phyloP scores from a whole-genome alignment of 2,113 vertebrate species.

The Poecilia latipinna region DNA sequence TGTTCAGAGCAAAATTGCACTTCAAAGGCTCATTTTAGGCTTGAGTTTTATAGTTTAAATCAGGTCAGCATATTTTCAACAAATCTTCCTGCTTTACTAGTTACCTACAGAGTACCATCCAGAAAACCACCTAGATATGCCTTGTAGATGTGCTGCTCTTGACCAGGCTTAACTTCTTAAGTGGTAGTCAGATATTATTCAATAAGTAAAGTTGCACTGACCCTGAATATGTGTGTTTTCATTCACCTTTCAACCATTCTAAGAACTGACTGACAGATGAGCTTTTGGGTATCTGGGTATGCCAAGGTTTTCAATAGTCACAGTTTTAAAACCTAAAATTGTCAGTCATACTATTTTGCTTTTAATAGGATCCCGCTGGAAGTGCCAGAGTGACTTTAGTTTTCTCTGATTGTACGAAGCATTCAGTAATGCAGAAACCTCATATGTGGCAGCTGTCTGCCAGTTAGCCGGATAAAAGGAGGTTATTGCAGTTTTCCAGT shows the following conservation, averaged over 20 bases:
- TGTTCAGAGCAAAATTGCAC: background rate
- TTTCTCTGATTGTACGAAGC: background rate
- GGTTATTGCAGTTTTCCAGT: background rate
- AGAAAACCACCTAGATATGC: background rate
- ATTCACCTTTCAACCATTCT: background rate
- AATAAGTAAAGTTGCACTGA: background rate
- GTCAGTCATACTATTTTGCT: too few relatives aligned
- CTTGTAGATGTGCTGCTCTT: background rate
- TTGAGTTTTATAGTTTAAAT: constrained; percentile 5
- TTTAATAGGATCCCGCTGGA: background rate
- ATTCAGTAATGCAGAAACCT: background rate
- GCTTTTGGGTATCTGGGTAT: background rate
- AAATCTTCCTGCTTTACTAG: background rate
- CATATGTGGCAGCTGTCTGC: background rate
- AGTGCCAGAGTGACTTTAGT: background rate
- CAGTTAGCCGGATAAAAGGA: background rate
- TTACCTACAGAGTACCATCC: background rate
- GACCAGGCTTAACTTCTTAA: background rate
- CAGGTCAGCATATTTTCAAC: constrained; percentile 7
- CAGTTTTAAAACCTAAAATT: too few relatives aligned
- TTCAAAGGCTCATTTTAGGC: background rate
- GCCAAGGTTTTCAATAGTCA: background rate
- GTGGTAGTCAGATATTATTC: background rate
- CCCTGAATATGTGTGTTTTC: background rate
- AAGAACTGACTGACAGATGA: background rate